These are phyloP conservation scores for Drosophila tanythrix DNA, from an alignment of 2,888 invertebrate species.

Conservation along the genomic window DNA sequence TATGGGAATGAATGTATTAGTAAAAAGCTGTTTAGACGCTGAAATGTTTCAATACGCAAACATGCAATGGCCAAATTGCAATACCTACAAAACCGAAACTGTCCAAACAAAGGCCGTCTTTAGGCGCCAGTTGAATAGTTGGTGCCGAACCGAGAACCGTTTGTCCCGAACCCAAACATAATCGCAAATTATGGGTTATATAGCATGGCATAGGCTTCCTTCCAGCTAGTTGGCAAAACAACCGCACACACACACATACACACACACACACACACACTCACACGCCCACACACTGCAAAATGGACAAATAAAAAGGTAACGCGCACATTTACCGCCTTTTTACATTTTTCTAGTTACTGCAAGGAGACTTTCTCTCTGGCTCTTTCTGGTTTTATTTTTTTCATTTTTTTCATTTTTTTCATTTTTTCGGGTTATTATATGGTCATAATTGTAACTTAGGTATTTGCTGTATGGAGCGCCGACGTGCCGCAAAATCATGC, in stretches of 20 bases:
- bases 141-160: constrained; percentile 13
- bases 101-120: constrained; percentile 42
- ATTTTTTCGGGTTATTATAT: constrained; percentile 76
- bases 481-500: constrained; percentile 60
- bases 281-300: constrained; percentile 26
- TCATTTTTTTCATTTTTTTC: constrained; percentile 42
- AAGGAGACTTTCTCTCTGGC: constrained; percentile 7
- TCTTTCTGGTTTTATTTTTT: constrained; percentile 20
- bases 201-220: constrained; percentile 57
- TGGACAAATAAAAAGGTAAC: constrained; percentile 48
- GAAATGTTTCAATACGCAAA: constrained; percentile 74
- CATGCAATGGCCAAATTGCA: constrained; percentile 75
- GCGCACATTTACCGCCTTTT: constrained; percentile 52
- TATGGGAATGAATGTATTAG: constrained; percentile 1
- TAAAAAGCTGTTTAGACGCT: constrained; percentile 52
- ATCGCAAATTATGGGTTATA: constrained; percentile 78
- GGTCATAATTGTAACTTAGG: constrained; percentile 79
- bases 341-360: constrained; percentile 61
- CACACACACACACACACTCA: constrained; percentile 9
- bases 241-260: constrained; percentile 20
- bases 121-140: constrained; percentile 33
- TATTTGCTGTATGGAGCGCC: constrained; percentile 67
- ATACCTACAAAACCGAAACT: constrained; percentile 56
- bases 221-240: constrained; percentile 59
- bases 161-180: constrained; percentile 64